A percentile compares a stretch with the other conserved stretches of the same genome.
phyloP scores from a whole-genome alignment of 1,140 invertebrate genomes.

The Saccostrea echinata region DNA sequence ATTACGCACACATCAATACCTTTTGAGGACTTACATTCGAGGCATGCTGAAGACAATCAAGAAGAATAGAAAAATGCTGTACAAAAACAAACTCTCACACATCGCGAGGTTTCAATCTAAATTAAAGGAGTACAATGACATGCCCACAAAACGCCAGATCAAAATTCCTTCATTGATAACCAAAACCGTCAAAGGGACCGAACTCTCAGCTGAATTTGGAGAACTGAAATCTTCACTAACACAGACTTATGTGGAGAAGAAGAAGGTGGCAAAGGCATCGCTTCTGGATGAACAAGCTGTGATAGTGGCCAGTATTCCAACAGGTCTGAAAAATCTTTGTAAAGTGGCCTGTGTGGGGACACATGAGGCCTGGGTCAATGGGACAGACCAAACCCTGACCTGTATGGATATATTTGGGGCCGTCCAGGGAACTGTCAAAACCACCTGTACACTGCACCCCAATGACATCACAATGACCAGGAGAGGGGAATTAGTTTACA shows the following conservation, averaged over 20 bases:
- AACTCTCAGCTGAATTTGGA: neutral
- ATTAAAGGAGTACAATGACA: conserved; percentile 11
- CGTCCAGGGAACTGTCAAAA: neutral
- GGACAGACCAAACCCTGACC: neutral
- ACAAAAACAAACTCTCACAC: neutral
- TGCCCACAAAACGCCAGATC: neutral
- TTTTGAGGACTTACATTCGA: neutral
- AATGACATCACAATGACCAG: conserved; percentile 13
- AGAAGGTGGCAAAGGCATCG: neutral
- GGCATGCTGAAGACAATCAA: conserved; percentile 12
- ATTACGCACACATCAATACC: conserved; percentile 5
- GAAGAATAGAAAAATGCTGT: neutral
- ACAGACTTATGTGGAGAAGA: conserved; percentile 12
- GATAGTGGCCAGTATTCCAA: neutral
- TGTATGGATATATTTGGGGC: conserved; percentile 29
- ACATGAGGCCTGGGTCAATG: conserved; percentile 1
- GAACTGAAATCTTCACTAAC: neutral
- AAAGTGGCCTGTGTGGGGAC: conserved; percentile 17
- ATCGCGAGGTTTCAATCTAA: neutral
- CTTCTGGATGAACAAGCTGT: neutral
- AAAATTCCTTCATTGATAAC: neutral
- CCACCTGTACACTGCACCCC: conserved; percentile 13
- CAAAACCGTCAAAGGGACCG: neutral
- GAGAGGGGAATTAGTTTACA: conserved; percentile 21
- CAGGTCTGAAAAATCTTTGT: neutral